Base-by-base conservation (phyloP, 2,888 invertebrate species). In the Leptura quadrifasciata region DNA sequence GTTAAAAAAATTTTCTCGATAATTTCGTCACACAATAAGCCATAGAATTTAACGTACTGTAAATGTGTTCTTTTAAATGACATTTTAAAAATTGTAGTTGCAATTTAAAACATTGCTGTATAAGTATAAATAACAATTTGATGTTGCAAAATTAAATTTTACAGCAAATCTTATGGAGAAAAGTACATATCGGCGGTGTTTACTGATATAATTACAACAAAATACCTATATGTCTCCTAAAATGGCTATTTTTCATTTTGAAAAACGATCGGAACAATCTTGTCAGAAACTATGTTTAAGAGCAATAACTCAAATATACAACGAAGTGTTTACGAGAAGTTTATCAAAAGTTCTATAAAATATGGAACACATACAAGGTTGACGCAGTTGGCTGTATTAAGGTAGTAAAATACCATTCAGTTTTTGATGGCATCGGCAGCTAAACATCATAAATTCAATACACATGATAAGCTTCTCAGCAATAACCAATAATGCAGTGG, bases 391-490 rank as follows among this genome's bases (percentile, higher is more conserved):
- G 39, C 39, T 12, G 2, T 39, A 39, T 39, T 39, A 39, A 39
- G 39, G 39, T 39, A 39, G 39, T 39, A 39, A 39, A 39, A 39
- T 15, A 6, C 39, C 39, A 39, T 39, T 39, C 39, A 12, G 39
- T 12, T 39, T 12, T 15, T 39, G 39, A 18, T 35, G 64, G 20
- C 9, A 64, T 39, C 12, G 39, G 20, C 17, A 64, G 39, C 64
- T 18, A 17, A 20, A 17, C 35, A 20, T 58, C 58, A 3, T 24
- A 12, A 17, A 64, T 39, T 64, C 39, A 64, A 64, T 64, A 64
- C 47, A 64, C 64, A 31, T 47, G 39, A 64, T 15, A 18, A 35
- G 47, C 39, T 64, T 15, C 64, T 39, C 17, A 17, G 27, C 47
- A 18, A 39, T 35, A 64, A 35, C 39, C 64, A 35, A 20, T 64